These are phyloP conservation scores for Salarias fasciatus DNA, from an alignment of 2,797 vertebrate genomes.

Conservation along the genomic window DNA sequence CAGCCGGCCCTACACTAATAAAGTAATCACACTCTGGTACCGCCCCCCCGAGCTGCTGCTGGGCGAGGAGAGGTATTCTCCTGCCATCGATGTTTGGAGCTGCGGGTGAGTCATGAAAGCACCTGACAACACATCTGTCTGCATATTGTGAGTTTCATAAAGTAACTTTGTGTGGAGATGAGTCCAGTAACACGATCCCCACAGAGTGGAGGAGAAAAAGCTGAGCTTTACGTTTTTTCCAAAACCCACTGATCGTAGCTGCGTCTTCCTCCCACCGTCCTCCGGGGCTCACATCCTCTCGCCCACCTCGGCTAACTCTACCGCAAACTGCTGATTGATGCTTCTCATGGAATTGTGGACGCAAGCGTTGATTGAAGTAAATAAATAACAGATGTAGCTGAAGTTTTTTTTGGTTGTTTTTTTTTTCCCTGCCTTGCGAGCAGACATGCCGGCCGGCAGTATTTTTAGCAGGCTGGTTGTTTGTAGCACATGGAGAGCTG, in stretches of 20 bases:
- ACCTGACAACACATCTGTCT: not conserved
- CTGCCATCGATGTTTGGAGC: slow-evolving; percentile 99
- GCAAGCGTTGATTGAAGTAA: not conserved
- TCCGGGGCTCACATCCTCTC: not conserved
- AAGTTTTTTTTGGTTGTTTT: not conserved
- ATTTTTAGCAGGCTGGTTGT: slow-evolving; percentile 7
- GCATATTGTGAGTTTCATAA: not conserved
- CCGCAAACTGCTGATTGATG: not conserved
- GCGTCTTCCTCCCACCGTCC: not conserved
- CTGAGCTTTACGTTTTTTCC: not conserved
- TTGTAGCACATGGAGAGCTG: not conserved
- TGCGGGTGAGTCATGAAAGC: slow-evolving; percentile 89
- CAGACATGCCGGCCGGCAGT: slow-evolving; percentile 5
- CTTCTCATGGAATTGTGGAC: not conserved
- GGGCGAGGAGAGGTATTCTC: slow-evolving; percentile 91
- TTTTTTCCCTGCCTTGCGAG: slow-evolving; percentile 9
- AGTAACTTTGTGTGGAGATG: not conserved
- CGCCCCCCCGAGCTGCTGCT: slow-evolving; percentile 90
- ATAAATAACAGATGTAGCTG: not conserved
- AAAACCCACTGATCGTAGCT: not conserved
- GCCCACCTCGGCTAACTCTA: not conserved
- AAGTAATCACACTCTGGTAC: slow-evolving; percentile 99
- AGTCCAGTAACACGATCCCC: not conserved
- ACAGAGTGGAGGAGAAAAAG: not conserved
- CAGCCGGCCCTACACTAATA: slow-evolving; percentile 99